Percentiles rank a stretch among this genome's conserved stretches.
Evolutionary conservation across 2,113 vertebrate genomes (phyloP).

Genomic region (Eidolon helvum): DNA sequence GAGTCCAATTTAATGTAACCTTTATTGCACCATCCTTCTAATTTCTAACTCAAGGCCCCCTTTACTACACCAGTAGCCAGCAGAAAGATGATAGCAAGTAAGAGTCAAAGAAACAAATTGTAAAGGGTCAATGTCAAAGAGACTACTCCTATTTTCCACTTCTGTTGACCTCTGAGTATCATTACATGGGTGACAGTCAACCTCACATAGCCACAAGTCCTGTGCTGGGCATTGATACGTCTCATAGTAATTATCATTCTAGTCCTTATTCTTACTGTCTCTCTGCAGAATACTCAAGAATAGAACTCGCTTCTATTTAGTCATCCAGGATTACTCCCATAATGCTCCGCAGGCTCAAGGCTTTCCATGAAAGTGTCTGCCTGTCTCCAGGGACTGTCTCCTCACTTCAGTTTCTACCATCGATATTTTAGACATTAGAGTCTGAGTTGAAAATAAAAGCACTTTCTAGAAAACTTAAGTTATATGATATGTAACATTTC

Average conservation of each 20-base stretch:
- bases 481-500: neutral
- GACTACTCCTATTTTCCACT: neutral
- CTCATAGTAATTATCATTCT: fast-evolving
- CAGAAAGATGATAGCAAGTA: neutral
- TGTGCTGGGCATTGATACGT: fast-evolving
- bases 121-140: neutral
- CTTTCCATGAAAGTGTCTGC: neutral
- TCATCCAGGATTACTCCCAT: too few relatives aligned
- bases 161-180: neutral
- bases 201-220: fast-evolving
- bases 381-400: neutral
- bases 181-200: neutral
- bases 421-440: neutral
- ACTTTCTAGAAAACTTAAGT: neutral
- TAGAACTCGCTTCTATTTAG: neutral
- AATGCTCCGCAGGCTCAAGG: neutral
- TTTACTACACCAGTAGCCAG: neutral
- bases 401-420: neutral
- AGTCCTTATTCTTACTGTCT: neutral
- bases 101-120: neutral
- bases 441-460: conserved; percentile 8
- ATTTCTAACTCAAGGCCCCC: too few relatives aligned
- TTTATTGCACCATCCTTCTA: neutral
- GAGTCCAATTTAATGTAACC: neutral
- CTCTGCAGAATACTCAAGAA: neutral